Base-by-base conservation (phyloP, 2,113 vertebrate genomes). In the Hippocampus guttulatus region DNA sequence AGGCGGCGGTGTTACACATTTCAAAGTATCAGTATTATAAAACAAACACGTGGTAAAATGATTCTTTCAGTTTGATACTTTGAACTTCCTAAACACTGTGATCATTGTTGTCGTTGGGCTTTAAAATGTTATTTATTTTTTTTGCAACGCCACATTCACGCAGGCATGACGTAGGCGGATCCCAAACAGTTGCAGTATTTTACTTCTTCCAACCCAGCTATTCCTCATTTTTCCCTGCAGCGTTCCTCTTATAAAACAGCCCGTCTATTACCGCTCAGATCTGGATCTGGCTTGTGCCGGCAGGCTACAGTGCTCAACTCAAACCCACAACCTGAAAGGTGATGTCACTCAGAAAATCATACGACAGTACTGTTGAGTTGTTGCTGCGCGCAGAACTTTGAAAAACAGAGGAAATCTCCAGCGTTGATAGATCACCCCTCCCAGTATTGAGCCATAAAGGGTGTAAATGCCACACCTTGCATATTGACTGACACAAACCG, bases 241-340 rank as follows among this genome's bases (percentile, higher is more conserved):
- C 2, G 49, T 52, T 70, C 64, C 71, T 77, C 62, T 88, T 78
- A 82, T 79, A 72, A 86, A 73, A 74, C 71, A 81, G 63, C 40
- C 57, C 64, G 41, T 25, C 18, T 71, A 72, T 64, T 76, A 77
- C 70, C 75, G 82, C 77, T 68, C 78, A 76, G 81, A 81, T 33
- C 63, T 64, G 70, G 79, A 70, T 41, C 73, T 84, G 82, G 80
- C 81, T 75, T 73, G 78, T 60, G 33, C 40, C 58, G 8, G 8
- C 52, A n/a, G 21, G 8, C 73, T 78, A 82, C 57, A 75, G 69
- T 79, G 67, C 72, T 65, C 11, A 8, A 43, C 41, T 43, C 10
- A 43, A 38, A 38, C 33, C 33, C 33, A 38, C 33, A 38, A 38
- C 33, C 5, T 38, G 33, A 38, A 38, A 38, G 33, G 30, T 33